Evolutionary conservation across 1,140 invertebrate species (phyloP), one percentile per base, ranked within the genome.

Genomic region (Paramacrobiotus metropolitanus): DNA sequence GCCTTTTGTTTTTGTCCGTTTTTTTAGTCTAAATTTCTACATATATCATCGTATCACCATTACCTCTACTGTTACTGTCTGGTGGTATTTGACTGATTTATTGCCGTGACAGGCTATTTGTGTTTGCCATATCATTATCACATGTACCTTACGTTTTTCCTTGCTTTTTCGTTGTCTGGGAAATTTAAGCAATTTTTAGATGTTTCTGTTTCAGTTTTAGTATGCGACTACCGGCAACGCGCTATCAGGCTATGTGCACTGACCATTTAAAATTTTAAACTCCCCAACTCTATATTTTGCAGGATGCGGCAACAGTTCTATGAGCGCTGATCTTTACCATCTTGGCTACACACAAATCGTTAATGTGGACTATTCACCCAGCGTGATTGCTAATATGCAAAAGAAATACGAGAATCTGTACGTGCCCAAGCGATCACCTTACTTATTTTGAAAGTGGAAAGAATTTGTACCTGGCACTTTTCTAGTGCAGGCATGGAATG

Each of bases 281-380:
- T n/a, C n/a, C n/a, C n/a, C n/a, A n/a, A n/a, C n/a, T n/a, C n/a
- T n/a, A n/a, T n/a, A 28, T 48, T 62, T 64, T 65, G n/a, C 55
- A 76, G 77, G 76, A 3, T 78, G 77, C 68, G 77, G 77, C 21
- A 77, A 76, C 66, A 77, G 75, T 65, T 61, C 65, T 34, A 65
- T 77, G n/a, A 72, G 73, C 65, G 70, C 70, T 66, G 68, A 75
- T 15, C 66, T 78, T 67, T 75, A 72, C 61, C 61, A 67, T 20
- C 69, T 75, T 65, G 76, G 76, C 2, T 78, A 66, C 64, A 60
- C 65, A 21, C 65, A 73, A 59, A 71, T 78, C 29, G 68, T 67
- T 3, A 77, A 76, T 62, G 70, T 76, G 21, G 77, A 78, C 65
- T 78, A 73, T 64, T 76, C 76, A n/a, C 60, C 65, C 21, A 65